These are phyloP conservation scores for Syrista parreyssii DNA, from an alignment of 2,888 invertebrate genomes.

Conservation along the genomic window DNA sequence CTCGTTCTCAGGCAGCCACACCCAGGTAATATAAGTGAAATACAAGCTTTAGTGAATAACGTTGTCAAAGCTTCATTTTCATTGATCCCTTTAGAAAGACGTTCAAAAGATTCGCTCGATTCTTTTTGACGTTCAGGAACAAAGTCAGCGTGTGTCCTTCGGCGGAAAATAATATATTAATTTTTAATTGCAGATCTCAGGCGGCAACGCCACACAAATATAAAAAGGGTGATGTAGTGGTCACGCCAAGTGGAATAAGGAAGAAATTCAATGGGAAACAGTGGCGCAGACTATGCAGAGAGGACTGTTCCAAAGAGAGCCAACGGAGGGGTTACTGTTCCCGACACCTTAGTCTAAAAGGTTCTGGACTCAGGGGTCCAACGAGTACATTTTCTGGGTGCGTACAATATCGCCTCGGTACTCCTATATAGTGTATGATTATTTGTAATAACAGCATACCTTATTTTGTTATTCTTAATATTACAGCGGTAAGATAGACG, in stretches of 20 bases:
- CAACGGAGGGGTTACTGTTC: constrained; percentile 98
- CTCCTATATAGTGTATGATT: constrained; percentile 5
- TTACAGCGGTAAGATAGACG: constrained; percentile 73
- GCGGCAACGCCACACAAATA: constrained; percentile 95
- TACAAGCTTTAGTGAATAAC: background rate
- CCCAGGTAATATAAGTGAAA: constrained; percentile 72
- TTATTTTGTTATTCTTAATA: constrained; percentile 24
- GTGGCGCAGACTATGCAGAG: constrained; percentile 96
- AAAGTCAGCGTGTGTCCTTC: background rate
- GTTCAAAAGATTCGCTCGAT: background rate
- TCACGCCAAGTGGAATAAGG: constrained; percentile 93
- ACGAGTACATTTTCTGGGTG: constrained; percentile 57
- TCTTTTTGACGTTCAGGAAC: background rate
- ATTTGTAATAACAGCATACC: background rate
- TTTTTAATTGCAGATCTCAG: constrained; percentile 74
- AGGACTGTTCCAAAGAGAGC: constrained; percentile 96
- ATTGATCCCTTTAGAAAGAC: background rate
- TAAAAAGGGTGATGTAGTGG: constrained; percentile 97
- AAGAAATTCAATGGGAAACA: constrained; percentile 99
- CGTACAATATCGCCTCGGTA: constrained; percentile 13
- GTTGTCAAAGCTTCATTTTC: background rate
- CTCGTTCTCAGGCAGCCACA: constrained; percentile 91
- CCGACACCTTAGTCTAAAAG: constrained; percentile 92
- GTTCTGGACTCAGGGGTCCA: constrained; percentile 65
- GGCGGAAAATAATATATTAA: background rate